These are phyloP conservation scores for Callopanchax toddi DNA, from an alignment of 2,113 vertebrate genomes.

Conservation along the genomic window DNA sequence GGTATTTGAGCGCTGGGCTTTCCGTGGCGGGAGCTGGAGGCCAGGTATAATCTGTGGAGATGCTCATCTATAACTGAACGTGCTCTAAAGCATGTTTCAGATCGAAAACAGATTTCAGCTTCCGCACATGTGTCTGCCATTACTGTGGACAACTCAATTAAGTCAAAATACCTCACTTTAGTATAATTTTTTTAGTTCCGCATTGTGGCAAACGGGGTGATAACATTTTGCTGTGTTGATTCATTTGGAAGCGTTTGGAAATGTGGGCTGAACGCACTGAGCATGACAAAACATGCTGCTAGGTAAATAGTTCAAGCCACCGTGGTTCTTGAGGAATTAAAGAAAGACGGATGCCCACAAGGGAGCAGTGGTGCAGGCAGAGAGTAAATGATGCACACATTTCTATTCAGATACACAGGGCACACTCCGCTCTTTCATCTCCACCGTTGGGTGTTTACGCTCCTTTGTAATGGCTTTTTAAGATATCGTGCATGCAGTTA, in stretches of 20 bases:
- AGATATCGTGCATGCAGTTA: conserved; percentile 22
- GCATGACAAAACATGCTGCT: conserved; percentile 66
- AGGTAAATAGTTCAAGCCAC: conserved; percentile 32
- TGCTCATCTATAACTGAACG: conserved; percentile 66
- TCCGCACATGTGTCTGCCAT: conserved; percentile 71
- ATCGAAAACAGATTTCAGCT: conserved; percentile 68
- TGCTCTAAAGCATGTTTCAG: conserved; percentile 55
- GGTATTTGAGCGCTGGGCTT: conserved; percentile 51
- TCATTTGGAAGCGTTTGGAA: conserved; percentile 30
- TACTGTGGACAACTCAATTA: conserved; percentile 54
- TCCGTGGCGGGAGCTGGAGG: conserved; percentile 53
- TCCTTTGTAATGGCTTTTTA: conserved; percentile 26
- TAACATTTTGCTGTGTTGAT: conserved; percentile 28
- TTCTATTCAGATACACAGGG: conserved; percentile 41
- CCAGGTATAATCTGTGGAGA: conserved; percentile 56
- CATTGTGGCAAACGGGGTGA: conserved; percentile 47
- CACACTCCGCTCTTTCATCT: conserved; percentile 32
- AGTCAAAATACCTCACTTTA: conserved; percentile 53
- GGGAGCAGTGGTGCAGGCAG: conserved; percentile 25
- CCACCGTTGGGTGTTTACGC: conserved; percentile 39
- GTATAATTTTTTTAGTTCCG: conserved; percentile 31
- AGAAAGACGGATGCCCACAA: conserved; percentile 45
- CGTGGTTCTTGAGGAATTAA: conserved; percentile 43
- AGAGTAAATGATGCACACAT: conserved; percentile 45
- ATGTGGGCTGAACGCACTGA: conserved; percentile 16